Conservation (phyloP, 2,113 vertebrate genomes). For the Pelobates fuscus region DNA sequence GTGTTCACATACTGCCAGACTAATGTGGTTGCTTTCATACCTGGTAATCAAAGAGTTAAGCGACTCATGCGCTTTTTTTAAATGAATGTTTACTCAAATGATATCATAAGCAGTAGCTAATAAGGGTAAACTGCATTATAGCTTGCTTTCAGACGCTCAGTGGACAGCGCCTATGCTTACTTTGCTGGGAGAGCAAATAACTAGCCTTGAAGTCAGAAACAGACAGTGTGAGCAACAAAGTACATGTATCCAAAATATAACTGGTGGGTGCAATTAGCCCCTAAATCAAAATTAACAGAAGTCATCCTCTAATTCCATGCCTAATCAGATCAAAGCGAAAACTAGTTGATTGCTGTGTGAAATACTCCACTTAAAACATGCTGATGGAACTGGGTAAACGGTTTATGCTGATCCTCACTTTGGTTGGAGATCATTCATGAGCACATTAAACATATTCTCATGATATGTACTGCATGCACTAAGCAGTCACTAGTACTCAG, state of each 20-base stretch:
- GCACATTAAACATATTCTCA: background rate
- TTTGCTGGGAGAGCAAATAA: too few species aligned
- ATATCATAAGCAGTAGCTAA: too few species aligned
- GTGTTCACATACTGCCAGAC: too few species aligned
- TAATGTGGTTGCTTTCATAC: too few species aligned
- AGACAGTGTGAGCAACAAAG: background rate
- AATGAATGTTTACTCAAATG: too few species aligned
- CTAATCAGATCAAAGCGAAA: slow-evolving; percentile 12
- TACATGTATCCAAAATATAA: background rate
- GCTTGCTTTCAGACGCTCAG: too few species aligned
- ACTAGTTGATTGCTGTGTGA: background rate
- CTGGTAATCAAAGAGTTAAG: too few species aligned
- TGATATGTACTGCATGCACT: too few species aligned
- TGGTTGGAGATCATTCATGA: background rate
- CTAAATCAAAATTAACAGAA: background rate
- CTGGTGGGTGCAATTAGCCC: background rate
- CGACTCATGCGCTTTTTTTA: too few species aligned
- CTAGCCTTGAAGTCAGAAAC: background rate
- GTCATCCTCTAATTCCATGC: slow-evolving; percentile 5
- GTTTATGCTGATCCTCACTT: background rate
- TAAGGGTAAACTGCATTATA: too few species aligned
- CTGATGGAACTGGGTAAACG: background rate
- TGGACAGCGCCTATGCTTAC: too few species aligned
- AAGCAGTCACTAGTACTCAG: too few species aligned
- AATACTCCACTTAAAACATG: background rate